Percentiles rank a stretch among this genome's conserved stretches.
Evolutionary conservation across 2,113 vertebrate genomes (phyloP).

Genomic region (Aphelocoma coerulescens): DNA sequence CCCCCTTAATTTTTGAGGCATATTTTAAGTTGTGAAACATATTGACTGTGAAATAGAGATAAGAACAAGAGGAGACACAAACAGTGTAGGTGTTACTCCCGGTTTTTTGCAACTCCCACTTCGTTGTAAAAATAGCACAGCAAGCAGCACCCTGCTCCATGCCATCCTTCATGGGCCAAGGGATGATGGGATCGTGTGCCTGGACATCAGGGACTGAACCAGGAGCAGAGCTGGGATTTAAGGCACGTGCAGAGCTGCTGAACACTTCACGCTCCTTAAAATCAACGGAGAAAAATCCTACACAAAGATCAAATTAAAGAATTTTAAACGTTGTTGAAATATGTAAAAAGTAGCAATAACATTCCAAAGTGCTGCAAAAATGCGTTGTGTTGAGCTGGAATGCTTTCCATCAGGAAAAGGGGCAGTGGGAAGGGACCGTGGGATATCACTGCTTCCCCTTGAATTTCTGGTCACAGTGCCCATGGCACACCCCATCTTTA

Average conservation of each 20-base stretch:
- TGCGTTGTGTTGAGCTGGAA: rapidly evolving
- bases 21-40: constrained; percentile 26
- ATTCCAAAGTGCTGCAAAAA: not conserved
- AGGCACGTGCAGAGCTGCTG: rapidly evolving
- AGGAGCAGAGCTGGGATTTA: not conserved
- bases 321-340: not conserved
- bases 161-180: not conserved
- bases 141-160: not conserved
- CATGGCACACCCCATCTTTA: rapidly evolving
- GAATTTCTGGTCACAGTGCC: not conserved
- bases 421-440: not conserved
- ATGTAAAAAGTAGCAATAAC: not conserved
- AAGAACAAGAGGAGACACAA: constrained; percentile 34
- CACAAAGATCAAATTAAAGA: not conserved
- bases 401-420: not conserved
- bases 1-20: not conserved
- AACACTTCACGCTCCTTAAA: rapidly evolving
- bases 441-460: not conserved
- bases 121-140: constrained; percentile 8
- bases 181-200: rapidly evolving
- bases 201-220: not conserved
- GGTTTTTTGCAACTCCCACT: constrained; percentile 10
- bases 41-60: constrained; percentile 5
- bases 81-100: constrained; percentile 22
- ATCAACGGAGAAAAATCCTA: rapidly evolving